phyloP scores from a whole-genome alignment of 2,797 vertebrate genomes.

The Cossypha dichroa region DNA sequence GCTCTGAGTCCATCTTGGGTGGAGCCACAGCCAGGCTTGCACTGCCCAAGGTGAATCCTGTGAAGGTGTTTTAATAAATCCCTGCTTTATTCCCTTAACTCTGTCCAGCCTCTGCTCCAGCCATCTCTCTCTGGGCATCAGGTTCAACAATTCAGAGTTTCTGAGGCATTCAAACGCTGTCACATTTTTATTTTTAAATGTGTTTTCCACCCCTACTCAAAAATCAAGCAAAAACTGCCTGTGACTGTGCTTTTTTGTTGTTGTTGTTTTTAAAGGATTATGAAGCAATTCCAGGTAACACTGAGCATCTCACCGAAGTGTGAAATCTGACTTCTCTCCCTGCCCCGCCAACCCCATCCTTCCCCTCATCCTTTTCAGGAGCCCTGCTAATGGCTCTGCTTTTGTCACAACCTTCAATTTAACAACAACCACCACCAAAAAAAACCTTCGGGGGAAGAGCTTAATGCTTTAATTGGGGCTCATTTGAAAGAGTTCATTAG shows the following conservation, averaged over 20 bases:
- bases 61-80: too few relatives aligned
- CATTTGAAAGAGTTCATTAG: conserved; percentile 69
- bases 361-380: background rate
- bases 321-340: background rate
- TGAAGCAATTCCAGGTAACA: background rate
- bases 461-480: conserved; percentile 72
- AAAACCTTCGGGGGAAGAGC: background rate
- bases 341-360: background rate
- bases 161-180: background rate
- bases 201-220: background rate
- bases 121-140: too few relatives aligned
- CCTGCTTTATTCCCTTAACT: too few relatives aligned
- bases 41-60: too few relatives aligned
- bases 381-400: background rate
- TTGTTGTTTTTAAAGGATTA: background rate
- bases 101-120: too few relatives aligned
- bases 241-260: background rate
- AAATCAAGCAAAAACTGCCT: background rate
- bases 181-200: fast-evolving
- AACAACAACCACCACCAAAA: conserved; percentile 3
- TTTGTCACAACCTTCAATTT: background rate
- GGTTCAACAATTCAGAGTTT: background rate
- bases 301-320: background rate
- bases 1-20: too few relatives aligned
- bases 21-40: too few relatives aligned